Evolutionary conservation across 2,113 vertebrate genomes (phyloP).

Genomic region (Dicentrarchus labrax): DNA sequence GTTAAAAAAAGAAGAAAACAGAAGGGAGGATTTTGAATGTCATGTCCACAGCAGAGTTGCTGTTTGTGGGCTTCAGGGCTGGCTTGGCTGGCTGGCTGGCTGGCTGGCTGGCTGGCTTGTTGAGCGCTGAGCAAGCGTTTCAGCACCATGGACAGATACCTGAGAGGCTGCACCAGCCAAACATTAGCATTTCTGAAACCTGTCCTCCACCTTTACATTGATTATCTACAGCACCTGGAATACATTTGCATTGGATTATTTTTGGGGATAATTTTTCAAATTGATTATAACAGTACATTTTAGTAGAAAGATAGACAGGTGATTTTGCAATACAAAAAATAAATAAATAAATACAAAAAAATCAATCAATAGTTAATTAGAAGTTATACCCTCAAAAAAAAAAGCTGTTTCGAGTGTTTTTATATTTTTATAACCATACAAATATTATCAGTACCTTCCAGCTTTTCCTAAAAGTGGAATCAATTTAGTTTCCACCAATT

Average conservation of each 20-base stretch:
- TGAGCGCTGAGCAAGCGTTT: conserved; percentile 71
- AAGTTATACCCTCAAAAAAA: not conserved
- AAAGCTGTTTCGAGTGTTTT: not conserved
- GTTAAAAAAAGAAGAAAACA: not conserved
- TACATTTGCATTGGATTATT: conserved; percentile 58
- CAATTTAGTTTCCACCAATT: not conserved
- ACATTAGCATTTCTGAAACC: conserved; percentile 68
- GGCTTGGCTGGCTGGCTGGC: conserved; percentile 3
- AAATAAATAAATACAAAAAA: no score
- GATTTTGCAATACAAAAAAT: not conserved
- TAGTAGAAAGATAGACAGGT: not conserved
- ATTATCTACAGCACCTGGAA: conserved; percentile 66
- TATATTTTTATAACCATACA: not conserved
- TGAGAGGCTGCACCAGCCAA: conserved; percentile 39
- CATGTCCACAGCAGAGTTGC: conserved; percentile 60
- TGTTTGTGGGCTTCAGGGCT: conserved; percentile 50
- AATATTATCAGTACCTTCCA: not conserved
- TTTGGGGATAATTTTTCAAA: conserved; percentile 37
- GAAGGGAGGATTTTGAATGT: conserved; percentile 51
- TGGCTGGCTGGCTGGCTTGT: conserved; percentile 10
- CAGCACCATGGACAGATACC: conserved; percentile 85
- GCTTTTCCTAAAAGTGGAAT: not conserved
- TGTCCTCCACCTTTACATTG: conserved; percentile 57
- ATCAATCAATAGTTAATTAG: not conserved
- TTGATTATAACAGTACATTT: conserved; percentile 2